Conservation (phyloP, 1,140 invertebrate species). For the Philopotamus ludificatus region DNA sequence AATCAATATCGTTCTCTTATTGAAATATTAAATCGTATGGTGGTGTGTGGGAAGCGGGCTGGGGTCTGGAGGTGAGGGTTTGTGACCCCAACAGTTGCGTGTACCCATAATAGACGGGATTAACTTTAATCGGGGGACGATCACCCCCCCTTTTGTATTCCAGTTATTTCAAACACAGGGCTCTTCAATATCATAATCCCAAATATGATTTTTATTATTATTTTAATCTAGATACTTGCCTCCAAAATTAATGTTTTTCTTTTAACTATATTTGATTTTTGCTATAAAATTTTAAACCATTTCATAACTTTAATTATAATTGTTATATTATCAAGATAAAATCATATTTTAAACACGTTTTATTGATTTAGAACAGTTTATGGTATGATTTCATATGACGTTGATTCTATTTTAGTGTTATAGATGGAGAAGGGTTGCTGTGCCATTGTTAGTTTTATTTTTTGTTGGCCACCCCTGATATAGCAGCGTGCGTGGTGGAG, state of each 20-base stretch:
- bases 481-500: neutral
- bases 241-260: neutral
- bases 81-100: conserved; percentile 40
- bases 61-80: conserved; percentile 18
- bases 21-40: conserved; percentile 19
- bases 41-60: conserved; percentile 14
- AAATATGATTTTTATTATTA: too few relatives aligned
- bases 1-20: too few relatives aligned
- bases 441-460: neutral
- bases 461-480: neutral
- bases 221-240: too few relatives aligned
- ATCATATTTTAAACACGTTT: too few relatives aligned
- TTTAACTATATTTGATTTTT: neutral
- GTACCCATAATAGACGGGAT: conserved; percentile 42
- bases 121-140: conserved; percentile 41
- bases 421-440: neutral
- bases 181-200: neutral
- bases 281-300: too few relatives aligned
- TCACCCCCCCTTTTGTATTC: conserved; percentile 29
- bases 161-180: neutral
- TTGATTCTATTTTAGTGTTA: too few relatives aligned
- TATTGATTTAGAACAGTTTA: too few relatives aligned
- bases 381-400: too few relatives aligned
- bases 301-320: too few relatives aligned
- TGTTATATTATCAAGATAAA: too few relatives aligned